These are phyloP conservation scores for Procavia capensis DNA, from an alignment of 2,113 vertebrate genomes.

Conservation along the genomic window DNA sequence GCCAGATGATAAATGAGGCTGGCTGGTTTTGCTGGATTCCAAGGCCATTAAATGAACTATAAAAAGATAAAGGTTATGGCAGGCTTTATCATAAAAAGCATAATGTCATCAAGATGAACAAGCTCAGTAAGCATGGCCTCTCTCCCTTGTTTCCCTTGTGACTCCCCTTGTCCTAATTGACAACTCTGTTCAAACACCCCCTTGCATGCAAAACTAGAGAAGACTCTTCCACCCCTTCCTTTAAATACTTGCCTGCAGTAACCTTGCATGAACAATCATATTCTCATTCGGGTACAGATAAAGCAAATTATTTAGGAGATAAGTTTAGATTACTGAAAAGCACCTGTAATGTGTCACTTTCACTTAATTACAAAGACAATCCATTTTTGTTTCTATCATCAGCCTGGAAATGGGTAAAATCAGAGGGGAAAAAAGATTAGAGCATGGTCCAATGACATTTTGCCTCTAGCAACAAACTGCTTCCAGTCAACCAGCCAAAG, in stretches of 20 bases:
- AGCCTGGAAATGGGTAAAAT: slow-evolving; percentile 78
- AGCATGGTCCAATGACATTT: slow-evolving; percentile 35
- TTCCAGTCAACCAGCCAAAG: slow-evolving; percentile 78
- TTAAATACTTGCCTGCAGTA: slow-evolving; percentile 12
- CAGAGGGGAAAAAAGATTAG: slow-evolving; percentile 70
- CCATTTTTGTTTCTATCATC: slow-evolving; percentile 77
- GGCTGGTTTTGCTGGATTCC: slow-evolving; percentile 55
- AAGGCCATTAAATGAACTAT: slow-evolving; percentile 61
- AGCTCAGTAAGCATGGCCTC: not conserved
- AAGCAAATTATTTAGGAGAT: slow-evolving; percentile 55
- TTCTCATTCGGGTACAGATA: slow-evolving; percentile 50
- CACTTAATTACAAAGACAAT: slow-evolving; percentile 68
- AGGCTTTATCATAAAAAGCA: slow-evolving; percentile 68
- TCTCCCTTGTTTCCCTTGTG: slow-evolving; percentile 50
- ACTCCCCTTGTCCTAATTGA: slow-evolving; percentile 1
- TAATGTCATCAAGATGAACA: slow-evolving; percentile 53
- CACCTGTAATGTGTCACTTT: slow-evolving; percentile 60
- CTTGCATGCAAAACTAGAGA: not conserved
- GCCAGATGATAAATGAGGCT: slow-evolving; percentile 41
- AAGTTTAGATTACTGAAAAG: slow-evolving; percentile 62
- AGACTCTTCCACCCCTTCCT: not conserved
- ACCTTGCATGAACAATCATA: slow-evolving; percentile 1
- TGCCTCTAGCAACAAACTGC: slow-evolving; percentile 82
- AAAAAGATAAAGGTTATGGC: slow-evolving; percentile 70
- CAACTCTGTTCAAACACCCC: not conserved